Base-by-base conservation (phyloP, 2,113 vertebrate genomes). In the Phoenicopterus ruber region DNA sequence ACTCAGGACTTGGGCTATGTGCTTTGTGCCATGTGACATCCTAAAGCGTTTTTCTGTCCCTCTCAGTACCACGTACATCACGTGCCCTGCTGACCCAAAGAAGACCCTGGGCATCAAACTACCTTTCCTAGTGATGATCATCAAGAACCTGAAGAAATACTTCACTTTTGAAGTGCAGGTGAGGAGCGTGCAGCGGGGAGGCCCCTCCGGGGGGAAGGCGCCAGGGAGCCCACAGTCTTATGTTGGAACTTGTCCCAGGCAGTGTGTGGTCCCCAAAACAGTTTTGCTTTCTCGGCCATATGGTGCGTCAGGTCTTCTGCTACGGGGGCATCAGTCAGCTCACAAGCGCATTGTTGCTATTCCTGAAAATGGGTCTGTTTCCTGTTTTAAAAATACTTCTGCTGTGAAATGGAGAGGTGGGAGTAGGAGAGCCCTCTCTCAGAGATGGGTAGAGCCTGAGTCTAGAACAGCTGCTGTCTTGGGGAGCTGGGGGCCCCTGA, bases 131-230 rank as follows among this genome's bases (percentile, higher is more conserved):
- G 99, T 99, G 65, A 99, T 99, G 99, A 99, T 99, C 91, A 99
- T 99, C 89, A 99, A 99, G 95, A 99, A 99, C 94, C 98, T 99
- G 80, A 99, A 99, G 97, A 99, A 99, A 84, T 99, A 99, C 94
- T 99, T 99, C 95, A 99, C 99, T 26, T 99, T 99, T 72, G 99
- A 99, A 98, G 99, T 99, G 71, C 99, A 99, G 99, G 99, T 99
- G 93, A 88, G 97, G 88, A 95, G 61, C 2, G 2, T 76, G 65
- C 31, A 42, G 73, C 19, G 17, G 63, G 66, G 69, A 81, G 47
- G 26, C 46, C 50, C 50, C 44, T 57, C 49, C 50, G 42, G 58
- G 79, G 79, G 73, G 58, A 90, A 87, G 78, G 70, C 58, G 31
- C 49, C 32, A 40, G 47, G 69, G 79, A 83, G 49, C 85, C 65